A percentile compares a stretch with the other conserved stretches of the same genome.
Conservation (phyloP, 2,113 vertebrate genomes). For the Cephalophus harveyi region DNA sequence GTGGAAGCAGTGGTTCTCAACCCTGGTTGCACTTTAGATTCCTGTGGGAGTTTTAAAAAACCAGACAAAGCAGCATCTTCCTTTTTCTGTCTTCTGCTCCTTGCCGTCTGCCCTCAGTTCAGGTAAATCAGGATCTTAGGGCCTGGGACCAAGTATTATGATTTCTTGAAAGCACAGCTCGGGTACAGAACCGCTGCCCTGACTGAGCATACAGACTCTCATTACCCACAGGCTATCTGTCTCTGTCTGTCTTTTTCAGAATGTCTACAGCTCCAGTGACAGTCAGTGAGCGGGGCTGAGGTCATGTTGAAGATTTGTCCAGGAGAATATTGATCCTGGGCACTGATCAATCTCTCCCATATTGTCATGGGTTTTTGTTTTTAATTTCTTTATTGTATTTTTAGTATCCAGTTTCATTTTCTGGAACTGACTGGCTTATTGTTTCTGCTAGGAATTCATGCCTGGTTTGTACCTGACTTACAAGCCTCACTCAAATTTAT, state of each 20-base stretch:
- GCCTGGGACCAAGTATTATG: not conserved
- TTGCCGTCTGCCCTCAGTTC: not conserved
- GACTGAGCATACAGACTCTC: not conserved
- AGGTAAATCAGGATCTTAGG: not conserved
- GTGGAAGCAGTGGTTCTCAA: not conserved
- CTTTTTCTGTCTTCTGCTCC: not conserved
- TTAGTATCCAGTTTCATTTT: slow-evolving; percentile 39
- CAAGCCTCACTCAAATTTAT: not conserved
- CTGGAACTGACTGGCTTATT: not conserved
- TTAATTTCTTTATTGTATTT: slow-evolving; percentile 48
- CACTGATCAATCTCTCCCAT: not conserved
- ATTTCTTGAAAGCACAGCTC: not conserved
- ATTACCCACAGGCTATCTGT: not conserved
- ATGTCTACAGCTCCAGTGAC: not conserved
- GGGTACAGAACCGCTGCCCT: not conserved
- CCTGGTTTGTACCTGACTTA: slow-evolving; percentile 21
- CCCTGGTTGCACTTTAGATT: not conserved
- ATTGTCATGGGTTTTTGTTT: slow-evolving; percentile 43
- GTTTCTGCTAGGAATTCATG: not conserved
- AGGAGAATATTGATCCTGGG: not conserved
- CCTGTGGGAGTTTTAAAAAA: not conserved
- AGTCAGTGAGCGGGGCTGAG: not conserved
- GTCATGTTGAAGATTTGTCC: not conserved
- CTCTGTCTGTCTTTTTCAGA: not conserved
- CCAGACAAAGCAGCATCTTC: not conserved